Evolutionary conservation across 1,140 invertebrate genomes (phyloP).

Genomic region (Trichogramma pretiosum): DNA sequence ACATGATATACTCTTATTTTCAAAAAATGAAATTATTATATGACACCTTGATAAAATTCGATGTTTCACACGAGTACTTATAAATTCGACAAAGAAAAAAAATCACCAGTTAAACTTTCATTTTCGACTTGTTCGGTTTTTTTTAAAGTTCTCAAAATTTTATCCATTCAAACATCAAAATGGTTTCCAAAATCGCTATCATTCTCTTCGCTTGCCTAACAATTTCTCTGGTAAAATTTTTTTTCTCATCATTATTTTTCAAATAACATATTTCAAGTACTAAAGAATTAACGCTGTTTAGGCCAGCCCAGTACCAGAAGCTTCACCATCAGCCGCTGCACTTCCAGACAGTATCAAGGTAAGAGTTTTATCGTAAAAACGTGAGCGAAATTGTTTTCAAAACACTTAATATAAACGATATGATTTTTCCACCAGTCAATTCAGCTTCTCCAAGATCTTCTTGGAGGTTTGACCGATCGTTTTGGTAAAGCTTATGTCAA

Average conservation of each 20-base stretch:
- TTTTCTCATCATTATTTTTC: background rate
- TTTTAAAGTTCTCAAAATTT: too few relatives aligned
- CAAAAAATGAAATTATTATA: background rate
- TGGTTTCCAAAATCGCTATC: background rate
- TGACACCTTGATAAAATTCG: too few relatives aligned
- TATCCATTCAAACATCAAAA: background rate
- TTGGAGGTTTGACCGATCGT: background rate
- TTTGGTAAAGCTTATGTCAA: background rate
- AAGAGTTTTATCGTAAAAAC: background rate
- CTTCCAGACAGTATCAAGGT: too few relatives aligned
- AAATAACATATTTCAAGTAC: background rate
- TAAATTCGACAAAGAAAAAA: too few relatives aligned
- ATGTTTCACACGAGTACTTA: too few relatives aligned
- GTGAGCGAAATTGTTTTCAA: background rate
- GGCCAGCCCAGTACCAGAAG: too few relatives aligned
- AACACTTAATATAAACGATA: background rate
- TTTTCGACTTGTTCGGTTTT: too few relatives aligned
- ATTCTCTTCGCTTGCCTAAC: background rate
- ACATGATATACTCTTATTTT: background rate
- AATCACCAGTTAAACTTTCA: too few relatives aligned
- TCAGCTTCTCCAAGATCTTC: background rate
- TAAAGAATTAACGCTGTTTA: background rate
- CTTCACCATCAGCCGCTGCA: too few relatives aligned
- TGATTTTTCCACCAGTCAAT: background rate
- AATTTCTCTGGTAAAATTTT: background rate